These are phyloP conservation scores for Otus sunia DNA, from an alignment of 2,113 vertebrate species.

Conservation along the genomic window DNA sequence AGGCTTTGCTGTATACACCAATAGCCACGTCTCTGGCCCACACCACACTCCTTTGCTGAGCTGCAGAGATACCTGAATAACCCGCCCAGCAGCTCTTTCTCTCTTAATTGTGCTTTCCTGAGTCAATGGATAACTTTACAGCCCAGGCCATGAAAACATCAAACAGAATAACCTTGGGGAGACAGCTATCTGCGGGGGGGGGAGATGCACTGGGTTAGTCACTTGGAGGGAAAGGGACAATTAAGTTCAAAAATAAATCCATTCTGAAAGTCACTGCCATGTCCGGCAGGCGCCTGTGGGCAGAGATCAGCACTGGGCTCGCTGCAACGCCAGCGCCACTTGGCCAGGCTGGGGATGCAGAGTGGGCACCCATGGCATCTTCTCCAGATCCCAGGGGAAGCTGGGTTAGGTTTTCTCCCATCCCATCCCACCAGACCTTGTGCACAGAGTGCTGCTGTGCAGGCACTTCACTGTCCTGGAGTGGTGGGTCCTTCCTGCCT, in stretches of 20 bases:
- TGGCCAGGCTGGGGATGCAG: background rate
- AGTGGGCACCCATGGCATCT: rapidly evolving
- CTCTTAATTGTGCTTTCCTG: background rate
- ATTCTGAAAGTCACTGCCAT: background rate
- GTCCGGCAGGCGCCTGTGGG: rapidly evolving
- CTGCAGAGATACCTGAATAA: background rate
- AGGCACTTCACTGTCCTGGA: rapidly evolving
- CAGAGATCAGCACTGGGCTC: background rate
- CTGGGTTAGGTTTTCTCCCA: background rate
- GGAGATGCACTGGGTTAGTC: background rate
- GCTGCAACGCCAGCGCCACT: rapidly evolving
- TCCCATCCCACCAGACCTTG: rapidly evolving
- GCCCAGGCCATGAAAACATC: background rate
- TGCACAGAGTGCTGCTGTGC: too few relatives aligned
- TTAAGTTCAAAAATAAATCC: background rate
- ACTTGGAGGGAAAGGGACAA: background rate
- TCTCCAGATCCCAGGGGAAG: background rate
- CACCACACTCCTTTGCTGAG: background rate
- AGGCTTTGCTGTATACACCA: background rate
- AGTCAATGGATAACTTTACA: slow-evolving; percentile 59
- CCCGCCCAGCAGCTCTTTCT: background rate
- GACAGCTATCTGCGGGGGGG: background rate
- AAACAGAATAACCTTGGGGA: background rate
- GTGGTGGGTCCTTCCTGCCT: background rate
- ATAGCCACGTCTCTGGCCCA: background rate